phyloP scores from a whole-genome alignment of 2,113 vertebrate species.

The Rhea pennata region DNA sequence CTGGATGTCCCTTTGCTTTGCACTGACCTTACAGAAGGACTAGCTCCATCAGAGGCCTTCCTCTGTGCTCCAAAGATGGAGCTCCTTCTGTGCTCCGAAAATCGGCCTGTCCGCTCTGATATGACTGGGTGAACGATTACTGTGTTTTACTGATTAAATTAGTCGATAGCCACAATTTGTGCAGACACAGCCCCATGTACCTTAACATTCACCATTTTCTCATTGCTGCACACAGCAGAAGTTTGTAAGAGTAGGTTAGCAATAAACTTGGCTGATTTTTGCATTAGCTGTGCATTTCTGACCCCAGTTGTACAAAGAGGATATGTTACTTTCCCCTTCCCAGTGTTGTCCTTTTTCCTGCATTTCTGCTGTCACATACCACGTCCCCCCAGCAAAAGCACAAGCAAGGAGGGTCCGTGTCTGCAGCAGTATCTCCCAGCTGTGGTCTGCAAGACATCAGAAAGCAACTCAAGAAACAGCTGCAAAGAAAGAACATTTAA shows the following conservation, averaged over 20 bases:
- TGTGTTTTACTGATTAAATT: neutral
- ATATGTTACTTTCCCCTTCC: fast-evolving
- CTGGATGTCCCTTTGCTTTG: neutral
- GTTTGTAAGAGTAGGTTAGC: neutral
- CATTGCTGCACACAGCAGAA: fast-evolving
- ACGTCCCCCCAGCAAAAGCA: neutral
- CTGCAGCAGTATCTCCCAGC: neutral
- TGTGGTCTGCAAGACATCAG: neutral
- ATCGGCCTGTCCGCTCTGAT: neutral
- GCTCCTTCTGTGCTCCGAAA: neutral
- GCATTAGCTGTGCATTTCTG: neutral
- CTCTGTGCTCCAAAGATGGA: neutral
- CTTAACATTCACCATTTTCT: neutral
- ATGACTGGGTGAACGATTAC: neutral
- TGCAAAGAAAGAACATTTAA: neutral
- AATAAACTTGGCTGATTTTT: neutral
- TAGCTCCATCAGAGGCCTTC: neutral
- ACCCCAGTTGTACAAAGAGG: fast-evolving
- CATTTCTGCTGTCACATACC: neutral
- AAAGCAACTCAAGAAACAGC: neutral
- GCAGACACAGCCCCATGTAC: neutral
- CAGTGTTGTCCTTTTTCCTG: fast-evolving
- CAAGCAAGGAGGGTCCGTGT: neutral
- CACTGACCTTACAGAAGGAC: neutral
- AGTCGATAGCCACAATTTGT: neutral